These are phyloP conservation scores for Phrynocephalus versicolor DNA, from an alignment of 2,113 vertebrate genomes.

Conservation along the genomic window DNA sequence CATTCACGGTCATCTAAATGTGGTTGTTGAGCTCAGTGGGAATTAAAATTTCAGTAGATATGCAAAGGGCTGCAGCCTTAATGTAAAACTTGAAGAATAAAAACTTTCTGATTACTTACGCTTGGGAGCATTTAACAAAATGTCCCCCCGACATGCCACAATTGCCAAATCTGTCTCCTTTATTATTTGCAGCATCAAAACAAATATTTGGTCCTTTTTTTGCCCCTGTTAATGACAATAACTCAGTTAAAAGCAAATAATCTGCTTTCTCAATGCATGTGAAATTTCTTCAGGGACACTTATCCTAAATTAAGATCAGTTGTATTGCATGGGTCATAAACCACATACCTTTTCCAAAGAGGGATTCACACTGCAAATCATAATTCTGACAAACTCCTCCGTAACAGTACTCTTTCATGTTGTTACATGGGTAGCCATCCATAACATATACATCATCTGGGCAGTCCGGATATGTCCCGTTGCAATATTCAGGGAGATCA, in stretches of 20 bases:
- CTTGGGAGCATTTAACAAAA: conserved; percentile 66
- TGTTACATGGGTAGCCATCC: conserved; percentile 80
- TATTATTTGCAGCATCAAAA: conserved; percentile 74
- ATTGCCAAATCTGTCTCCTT: conserved; percentile 83
- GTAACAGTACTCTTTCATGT: conserved; percentile 79
- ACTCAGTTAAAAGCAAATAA: neutral
- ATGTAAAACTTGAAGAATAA: neutral
- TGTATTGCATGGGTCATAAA: neutral
- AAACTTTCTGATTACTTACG: conserved; percentile 74
- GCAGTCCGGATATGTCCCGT: conserved; percentile 76
- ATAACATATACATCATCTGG: conserved; percentile 81
- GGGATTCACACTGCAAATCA: conserved; percentile 79
- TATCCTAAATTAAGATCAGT: neutral
- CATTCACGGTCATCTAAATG: neutral
- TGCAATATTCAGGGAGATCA: conserved; percentile 88
- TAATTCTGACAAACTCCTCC: conserved; percentile 86
- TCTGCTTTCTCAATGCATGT: neutral
- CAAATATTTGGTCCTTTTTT: conserved; percentile 80
- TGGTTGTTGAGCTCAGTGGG: neutral
- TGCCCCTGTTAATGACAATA: conserved; percentile 69
- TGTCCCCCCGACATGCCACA: conserved; percentile 69
- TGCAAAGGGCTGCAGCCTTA: neutral
- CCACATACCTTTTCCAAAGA: conserved; percentile 80
- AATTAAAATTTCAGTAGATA: neutral
- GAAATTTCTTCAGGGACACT: neutral